A percentile compares a stretch with the other conserved stretches of the same genome.
phyloP scores from a whole-genome alignment of 2,888 invertebrate genomes.

The Melikaiella ostensackeni region DNA sequence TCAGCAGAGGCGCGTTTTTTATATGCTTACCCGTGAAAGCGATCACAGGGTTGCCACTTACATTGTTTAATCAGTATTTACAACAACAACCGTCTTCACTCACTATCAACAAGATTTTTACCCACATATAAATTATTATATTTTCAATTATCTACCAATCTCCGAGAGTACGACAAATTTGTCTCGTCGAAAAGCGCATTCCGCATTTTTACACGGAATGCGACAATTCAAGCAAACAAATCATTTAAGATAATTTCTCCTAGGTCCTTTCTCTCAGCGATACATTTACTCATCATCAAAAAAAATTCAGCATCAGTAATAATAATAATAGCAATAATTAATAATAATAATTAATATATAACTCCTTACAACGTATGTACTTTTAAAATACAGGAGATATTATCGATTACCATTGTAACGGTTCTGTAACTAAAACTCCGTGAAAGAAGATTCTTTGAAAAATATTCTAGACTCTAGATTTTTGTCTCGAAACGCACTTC shows the following conservation, averaged over 20 bases:
- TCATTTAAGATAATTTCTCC: conserved; percentile 40
- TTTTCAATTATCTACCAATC: conserved; percentile 39
- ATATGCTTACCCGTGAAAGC: conserved; percentile 14
- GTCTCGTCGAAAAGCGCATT: conserved; percentile 35
- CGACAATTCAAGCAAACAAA: conserved; percentile 37
- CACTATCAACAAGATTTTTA: conserved; percentile 57
- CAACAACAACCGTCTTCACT: conserved; percentile 58
- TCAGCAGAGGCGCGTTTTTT: conserved; percentile 19
- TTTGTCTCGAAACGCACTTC: conserved; percentile 7
- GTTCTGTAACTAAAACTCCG: conserved; percentile 24
- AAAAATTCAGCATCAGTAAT: conserved; percentile 39
- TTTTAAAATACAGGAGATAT: conserved; percentile 27
- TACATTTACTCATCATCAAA: conserved; percentile 36
- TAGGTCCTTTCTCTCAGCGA: conserved; percentile 26
- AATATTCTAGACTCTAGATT: conserved; percentile 22
- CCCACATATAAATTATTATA: conserved; percentile 35
- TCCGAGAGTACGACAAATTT: conserved; percentile 24
- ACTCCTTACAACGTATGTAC: conserved; percentile 9
- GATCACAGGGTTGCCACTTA: conserved; percentile 40
- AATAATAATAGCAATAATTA: conserved; percentile 5
- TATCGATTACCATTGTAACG: conserved; percentile 18
- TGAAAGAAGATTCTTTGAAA: conserved; percentile 32
- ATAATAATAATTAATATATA: conserved; percentile 30
- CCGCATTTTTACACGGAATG: conserved; percentile 7
- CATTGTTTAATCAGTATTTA: conserved; percentile 59